Base-by-base conservation (phyloP, 2,888 invertebrate species). In the Acleris holmiana region DNA sequence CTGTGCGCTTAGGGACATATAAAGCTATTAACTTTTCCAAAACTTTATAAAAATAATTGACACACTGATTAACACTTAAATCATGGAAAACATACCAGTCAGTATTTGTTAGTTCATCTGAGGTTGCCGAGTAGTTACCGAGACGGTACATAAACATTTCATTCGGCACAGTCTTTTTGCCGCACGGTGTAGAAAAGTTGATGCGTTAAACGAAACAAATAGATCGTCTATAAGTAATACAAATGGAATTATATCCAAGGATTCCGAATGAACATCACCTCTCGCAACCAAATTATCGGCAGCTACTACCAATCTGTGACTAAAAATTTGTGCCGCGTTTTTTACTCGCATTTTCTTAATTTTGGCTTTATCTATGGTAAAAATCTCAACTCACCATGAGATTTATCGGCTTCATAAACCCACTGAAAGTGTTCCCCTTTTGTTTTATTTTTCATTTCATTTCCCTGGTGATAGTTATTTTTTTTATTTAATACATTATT, bases 261-360 rank as follows among this genome's bases (percentile, higher is more conserved):
- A 58, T 17, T 58, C 58, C 2, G 40, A 17, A 7, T 10, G 6
- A n/a, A 59, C 6, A 0, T 6, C 23, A 7, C 40, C 21, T 25
- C 41, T 59, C 2, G 50, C 50, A 0, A 40, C 41, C 41, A 59
- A 50, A 50, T 23, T 41, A 5, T 59, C 58, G 2, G 58, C 23
- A n/a, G 58, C 58, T 4, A 59, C 58, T 21, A 62, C 61, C 23
- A 69, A 61, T 19, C 56, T 66, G 4, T 50, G 41, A 19, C 69
- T 69, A 17, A 69, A 61, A n/a, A 69, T 6, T 55, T 67, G 68
- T 0, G 61, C 44, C 1, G 67, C 68, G 18, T 50, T 58, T 56
- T 68, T 67, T 0, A 68, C 66, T n/a, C 66, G 61, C 66, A 68
- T 68, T 57, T 68, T 66, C 10, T 19, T 49, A n/a, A 41, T 55